Conservation (phyloP, 2,113 vertebrate species). For the Opisthocomus hoazin region DNA sequence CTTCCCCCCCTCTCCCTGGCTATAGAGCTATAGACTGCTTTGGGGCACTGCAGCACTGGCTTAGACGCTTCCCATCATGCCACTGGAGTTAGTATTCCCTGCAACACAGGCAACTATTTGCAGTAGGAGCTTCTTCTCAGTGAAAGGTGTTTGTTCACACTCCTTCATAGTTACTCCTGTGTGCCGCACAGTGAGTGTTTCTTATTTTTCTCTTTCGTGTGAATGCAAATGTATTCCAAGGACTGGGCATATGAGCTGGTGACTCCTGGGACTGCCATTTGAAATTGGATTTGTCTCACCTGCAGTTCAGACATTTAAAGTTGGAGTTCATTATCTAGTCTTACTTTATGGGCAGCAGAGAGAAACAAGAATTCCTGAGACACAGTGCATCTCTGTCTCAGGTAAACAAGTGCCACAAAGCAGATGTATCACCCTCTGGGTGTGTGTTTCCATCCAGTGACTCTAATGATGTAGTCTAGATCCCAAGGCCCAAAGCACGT, state of each 20-base stretch:
- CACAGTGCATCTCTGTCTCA: rapidly evolving
- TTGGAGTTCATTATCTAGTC: neutral
- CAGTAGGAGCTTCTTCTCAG: neutral
- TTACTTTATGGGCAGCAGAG: neutral
- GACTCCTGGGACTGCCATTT: neutral
- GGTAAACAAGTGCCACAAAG: neutral
- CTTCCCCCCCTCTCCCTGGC: neutral
- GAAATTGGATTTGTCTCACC: neutral
- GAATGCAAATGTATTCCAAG: neutral
- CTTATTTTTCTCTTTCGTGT: neutral
- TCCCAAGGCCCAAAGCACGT: neutral
- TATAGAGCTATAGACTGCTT: neutral
- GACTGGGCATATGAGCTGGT: neutral
- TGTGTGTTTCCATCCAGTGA: neutral
- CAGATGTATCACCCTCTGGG: neutral
- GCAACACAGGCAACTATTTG: neutral
- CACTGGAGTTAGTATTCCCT: neutral
- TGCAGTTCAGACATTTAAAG: neutral
- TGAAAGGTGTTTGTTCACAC: neutral
- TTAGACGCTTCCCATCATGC: neutral
- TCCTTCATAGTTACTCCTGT: neutral
- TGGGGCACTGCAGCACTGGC: neutral
- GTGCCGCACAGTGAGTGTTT: neutral
- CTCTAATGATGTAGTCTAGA: neutral
- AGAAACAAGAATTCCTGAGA: neutral